phyloP scores from a whole-genome alignment of 2,113 vertebrate genomes.

The Nannospalax galili region DNA sequence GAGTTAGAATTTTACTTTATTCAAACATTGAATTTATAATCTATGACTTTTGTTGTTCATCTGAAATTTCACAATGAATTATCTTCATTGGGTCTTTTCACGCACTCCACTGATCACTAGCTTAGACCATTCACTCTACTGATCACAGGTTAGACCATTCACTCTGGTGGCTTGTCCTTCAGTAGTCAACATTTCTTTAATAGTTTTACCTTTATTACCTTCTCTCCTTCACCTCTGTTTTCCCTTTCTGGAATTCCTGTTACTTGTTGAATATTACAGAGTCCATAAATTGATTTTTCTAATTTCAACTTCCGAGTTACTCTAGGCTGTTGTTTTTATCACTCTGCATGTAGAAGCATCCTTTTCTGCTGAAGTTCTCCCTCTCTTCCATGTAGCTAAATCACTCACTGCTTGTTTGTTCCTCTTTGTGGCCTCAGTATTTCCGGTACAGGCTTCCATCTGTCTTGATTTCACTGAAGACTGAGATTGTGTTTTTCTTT shows the following conservation, averaged over 20 bases:
- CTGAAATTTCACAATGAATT: not conserved
- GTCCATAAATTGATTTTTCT: slow-evolving; percentile 15
- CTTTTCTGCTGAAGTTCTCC: not conserved
- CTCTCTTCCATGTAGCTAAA: not conserved
- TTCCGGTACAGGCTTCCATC: not conserved
- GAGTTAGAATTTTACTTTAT: not conserved
- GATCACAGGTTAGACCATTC: too few relatives aligned
- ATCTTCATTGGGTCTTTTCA: not conserved
- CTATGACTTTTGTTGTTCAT: not conserved
- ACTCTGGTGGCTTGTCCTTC: not conserved
- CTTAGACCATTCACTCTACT: not conserved
- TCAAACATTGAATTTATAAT: not conserved
- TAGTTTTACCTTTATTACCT: not conserved
- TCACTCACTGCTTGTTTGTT: not conserved
- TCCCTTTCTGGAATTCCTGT: not conserved
- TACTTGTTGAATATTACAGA: not conserved
- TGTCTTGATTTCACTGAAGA: slow-evolving; percentile 46
- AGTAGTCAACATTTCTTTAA: not conserved
- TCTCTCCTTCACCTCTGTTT: slow-evolving; percentile 12
- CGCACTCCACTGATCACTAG: not conserved
- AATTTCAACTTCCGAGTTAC: slow-evolving; percentile 55
- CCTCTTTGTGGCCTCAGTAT: not conserved
- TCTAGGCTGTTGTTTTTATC: not conserved
- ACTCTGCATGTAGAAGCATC: not conserved
- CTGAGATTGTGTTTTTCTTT: not conserved